phyloP scores from a whole-genome alignment of 37 sponge, comb jelly and placozoan species.

The Spongilla lacustris region DNA sequence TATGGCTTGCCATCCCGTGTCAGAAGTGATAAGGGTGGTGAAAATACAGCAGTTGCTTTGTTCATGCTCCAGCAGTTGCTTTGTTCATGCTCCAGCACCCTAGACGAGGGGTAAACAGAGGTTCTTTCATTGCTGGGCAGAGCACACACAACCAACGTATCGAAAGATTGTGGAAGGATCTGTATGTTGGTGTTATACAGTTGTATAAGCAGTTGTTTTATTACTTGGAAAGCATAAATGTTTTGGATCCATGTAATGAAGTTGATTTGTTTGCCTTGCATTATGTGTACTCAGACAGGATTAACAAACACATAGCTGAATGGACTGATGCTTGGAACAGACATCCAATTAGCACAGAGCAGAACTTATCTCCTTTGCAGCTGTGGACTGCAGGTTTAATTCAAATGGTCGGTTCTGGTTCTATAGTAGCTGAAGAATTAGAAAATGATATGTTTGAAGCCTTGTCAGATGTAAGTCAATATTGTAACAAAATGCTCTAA shows the following conservation, averaged over 20 bases:
- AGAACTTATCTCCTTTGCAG: conserved; percentile 11
- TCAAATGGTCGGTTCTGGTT: too few relatives aligned
- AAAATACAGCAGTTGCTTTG: conserved; percentile 41
- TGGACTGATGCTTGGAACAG: conserved; percentile 16
- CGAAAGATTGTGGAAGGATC: conserved; percentile 62
- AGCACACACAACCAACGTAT: conserved; percentile 68
- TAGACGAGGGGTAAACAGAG: conserved; percentile 45
- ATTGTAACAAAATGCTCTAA: too few relatives aligned
- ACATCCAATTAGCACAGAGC: conserved; percentile 11
- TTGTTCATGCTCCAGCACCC: conserved; percentile 54
- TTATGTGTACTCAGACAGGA: neutral
- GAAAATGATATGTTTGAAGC: too few relatives aligned
- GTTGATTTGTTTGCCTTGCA: conserved; percentile 21
- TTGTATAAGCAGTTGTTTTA: conserved; percentile 30
- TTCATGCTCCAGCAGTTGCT: conserved; percentile 53
- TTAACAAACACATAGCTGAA: conserved; percentile 10
- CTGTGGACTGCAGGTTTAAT: neutral
- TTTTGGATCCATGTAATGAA: conserved; percentile 52
- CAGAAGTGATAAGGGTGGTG: conserved; percentile 48
- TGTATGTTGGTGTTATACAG: conserved; percentile 31
- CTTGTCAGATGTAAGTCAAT: too few relatives aligned
- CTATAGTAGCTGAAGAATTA: too few relatives aligned
- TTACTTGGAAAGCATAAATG: conserved; percentile 17
- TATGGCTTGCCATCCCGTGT: conserved; percentile 68
- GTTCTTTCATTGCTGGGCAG: conserved; percentile 37